Conservation (phyloP, 1,140 invertebrate species). For the Drosophila chauvacae region DNA sequence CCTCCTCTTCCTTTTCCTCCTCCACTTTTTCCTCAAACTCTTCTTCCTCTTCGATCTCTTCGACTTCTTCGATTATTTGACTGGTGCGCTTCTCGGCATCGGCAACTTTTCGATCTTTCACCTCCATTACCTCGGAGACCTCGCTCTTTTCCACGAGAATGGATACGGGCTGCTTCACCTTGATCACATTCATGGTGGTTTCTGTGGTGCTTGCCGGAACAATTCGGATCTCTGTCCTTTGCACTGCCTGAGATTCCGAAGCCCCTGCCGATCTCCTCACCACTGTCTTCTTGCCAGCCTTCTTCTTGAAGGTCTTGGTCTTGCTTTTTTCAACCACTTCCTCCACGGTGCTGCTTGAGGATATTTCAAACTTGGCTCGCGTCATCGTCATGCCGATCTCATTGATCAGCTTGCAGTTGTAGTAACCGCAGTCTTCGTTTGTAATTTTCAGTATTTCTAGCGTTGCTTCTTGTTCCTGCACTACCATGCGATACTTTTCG, state of each 20-base stretch:
- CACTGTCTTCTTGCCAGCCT: conserved; percentile 53
- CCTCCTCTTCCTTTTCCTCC: conserved; percentile 34
- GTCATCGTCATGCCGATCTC: conserved; percentile 92
- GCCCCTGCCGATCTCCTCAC: conserved; percentile 36
- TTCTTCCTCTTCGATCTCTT: conserved; percentile 73
- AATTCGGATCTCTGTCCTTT: conserved; percentile 67
- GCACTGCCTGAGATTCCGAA: conserved; percentile 38
- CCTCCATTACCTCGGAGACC: conserved; percentile 83
- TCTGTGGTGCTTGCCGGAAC: conserved; percentile 70
- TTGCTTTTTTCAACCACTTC: conserved; percentile 73
- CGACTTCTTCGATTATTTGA: conserved; percentile 75
- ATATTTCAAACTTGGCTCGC: conserved; percentile 91
- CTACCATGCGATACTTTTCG: conserved; percentile 88
- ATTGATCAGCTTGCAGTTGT: conserved; percentile 94
- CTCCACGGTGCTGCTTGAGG: conserved; percentile 63
- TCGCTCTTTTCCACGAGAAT: conserved; percentile 85
- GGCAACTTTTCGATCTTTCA: conserved; percentile 76
- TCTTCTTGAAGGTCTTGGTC: conserved; percentile 83
- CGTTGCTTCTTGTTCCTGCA: conserved; percentile 89
- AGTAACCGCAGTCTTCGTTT: conserved; percentile 91
- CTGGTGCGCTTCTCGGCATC: conserved; percentile 65
- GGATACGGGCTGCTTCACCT: conserved; percentile 73
- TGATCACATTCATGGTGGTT: conserved; percentile 71
- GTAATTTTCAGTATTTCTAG: conserved; percentile 89
- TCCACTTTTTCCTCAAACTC: conserved; percentile 38